Evolutionary conservation across 1,140 invertebrate genomes (phyloP), one percentile per base, ranked within the genome.

Genomic region (Drosophila miranda): DNA sequence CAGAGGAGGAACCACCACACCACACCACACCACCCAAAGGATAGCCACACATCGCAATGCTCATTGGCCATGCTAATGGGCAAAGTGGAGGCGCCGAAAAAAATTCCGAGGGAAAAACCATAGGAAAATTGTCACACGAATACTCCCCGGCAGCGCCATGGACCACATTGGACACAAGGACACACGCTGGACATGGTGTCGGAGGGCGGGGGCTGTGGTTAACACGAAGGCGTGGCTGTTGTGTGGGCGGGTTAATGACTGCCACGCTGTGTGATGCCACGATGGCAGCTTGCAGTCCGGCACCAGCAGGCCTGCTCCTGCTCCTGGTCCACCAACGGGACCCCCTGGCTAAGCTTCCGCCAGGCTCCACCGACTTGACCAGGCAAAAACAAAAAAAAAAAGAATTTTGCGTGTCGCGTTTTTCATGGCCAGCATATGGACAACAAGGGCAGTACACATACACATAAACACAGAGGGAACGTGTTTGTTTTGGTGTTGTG

Each of bases 381-480:
- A 63, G 34, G 61, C 58, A 63, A 49, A 1, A 19, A 19, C 1
- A 16, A 16, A 59, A 38, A 19, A 19, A 19, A 19, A 59, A 38
- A 66, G 11, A 66, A 51, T 66, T 66, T 66, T 66, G 46, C 62
- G 62, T 51, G 49, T 64, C 59, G 59, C 62, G 49, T 67, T 64
- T 64, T 64, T 64, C 61, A 64, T 64, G 61, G 59, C 45, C 58
- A 49, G n/a, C 48, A 50, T 63, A 64, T 67, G 41, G 46, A 11
- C 42, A 48, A 8, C 19, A 21, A 7, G 34, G 1, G 4, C 11
- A 38, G 11, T 13, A 13, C 34, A 38, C 34, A 38, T 13, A 38
- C 2, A 8, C 7, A 30, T 6, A 6, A 2, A 30, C 28, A 8
- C 7, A 8, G 2, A 8, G 0, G 23, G 23, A 26, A 26, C 28